These are phyloP conservation scores for Onthophagus taurus DNA, from an alignment of 1,140 invertebrate species.

Conservation along the genomic window DNA sequence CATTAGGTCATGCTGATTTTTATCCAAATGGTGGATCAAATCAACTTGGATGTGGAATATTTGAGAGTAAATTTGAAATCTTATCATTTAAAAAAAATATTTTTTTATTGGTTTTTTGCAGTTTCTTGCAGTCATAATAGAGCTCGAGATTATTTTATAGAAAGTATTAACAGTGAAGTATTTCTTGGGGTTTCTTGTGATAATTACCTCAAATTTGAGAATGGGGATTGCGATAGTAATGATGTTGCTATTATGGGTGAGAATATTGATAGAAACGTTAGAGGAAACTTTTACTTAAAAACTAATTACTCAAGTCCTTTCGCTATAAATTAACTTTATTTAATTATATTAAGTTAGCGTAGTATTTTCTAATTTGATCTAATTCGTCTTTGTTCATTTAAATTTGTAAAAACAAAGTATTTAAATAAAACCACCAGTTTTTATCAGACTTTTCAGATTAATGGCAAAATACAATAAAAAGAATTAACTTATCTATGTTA, in stretches of 20 bases:
- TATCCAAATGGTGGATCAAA: slow-evolving; percentile 33
- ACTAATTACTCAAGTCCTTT: not conserved
- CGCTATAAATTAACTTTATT: no score
- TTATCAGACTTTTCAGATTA: no score
- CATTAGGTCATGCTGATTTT: slow-evolving; percentile 37
- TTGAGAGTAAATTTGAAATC: not conserved
- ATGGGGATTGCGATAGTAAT: not conserved
- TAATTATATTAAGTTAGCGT: no score
- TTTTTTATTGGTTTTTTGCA: no score
- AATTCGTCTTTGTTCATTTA: no score
- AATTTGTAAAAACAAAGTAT: no score
- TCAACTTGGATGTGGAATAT: slow-evolving; percentile 22
- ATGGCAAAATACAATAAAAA: no score
- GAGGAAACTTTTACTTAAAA: slow-evolving; percentile 3
- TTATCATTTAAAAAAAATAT: slow-evolving; percentile 39
- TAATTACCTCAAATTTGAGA: not conserved
- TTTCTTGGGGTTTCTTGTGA: not conserved
- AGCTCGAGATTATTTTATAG: not conserved
- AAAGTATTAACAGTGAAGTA: no score
- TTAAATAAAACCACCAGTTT: no score
- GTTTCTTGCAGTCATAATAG: slow-evolving; percentile 1
- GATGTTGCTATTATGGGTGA: not conserved
- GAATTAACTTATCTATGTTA: no score
- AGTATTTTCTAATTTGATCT: no score
- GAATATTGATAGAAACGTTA: slow-evolving; percentile 1